A percentile compares a stretch with the other conserved stretches of the same genome.
Evolutionary conservation across 2,888 invertebrate genomes (phyloP).

Genomic region (Pachycephus smyrnensis): DNA sequence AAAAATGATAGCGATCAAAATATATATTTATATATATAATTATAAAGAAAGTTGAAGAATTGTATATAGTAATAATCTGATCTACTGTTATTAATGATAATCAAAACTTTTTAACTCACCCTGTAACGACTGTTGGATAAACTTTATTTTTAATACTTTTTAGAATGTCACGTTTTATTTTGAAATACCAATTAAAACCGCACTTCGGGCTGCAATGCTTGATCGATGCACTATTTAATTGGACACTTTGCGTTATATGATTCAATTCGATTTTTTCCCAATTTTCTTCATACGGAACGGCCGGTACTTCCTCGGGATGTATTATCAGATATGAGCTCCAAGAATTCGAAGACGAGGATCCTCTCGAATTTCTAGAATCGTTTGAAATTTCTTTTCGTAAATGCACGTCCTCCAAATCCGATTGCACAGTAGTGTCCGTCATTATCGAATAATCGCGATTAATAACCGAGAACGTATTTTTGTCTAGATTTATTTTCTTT

Average conservation of each 20-base stretch:
- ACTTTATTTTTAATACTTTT: slow-evolving; percentile 44
- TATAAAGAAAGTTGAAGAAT: background rate
- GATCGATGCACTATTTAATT: slow-evolving; percentile 17
- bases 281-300: background rate
- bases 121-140: slow-evolving; percentile 30
- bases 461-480: background rate
- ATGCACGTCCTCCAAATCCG: background rate
- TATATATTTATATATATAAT: background rate
- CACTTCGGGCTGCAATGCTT: slow-evolving; percentile 30
- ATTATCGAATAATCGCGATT: slow-evolving; percentile 32
- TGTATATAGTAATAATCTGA: background rate
- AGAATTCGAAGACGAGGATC: slow-evolving; percentile 12
- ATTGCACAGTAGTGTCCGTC: slow-evolving; percentile 28
- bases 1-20: background rate
- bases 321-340: slow-evolving; percentile 17
- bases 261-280: slow-evolving; percentile 23
- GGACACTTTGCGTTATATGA: slow-evolving; percentile 27
- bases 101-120: slow-evolving; percentile 39
- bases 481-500: background rate
- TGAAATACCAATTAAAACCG: slow-evolving; percentile 40
- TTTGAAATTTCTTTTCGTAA: background rate
- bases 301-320: slow-evolving; percentile 16
- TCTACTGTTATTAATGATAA: background rate
- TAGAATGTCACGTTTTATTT: slow-evolving; percentile 42
- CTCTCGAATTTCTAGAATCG: background rate